Evolutionary conservation across 2,797 vertebrate genomes (phyloP).

Genomic region (Centropyge bicolor): DNA sequence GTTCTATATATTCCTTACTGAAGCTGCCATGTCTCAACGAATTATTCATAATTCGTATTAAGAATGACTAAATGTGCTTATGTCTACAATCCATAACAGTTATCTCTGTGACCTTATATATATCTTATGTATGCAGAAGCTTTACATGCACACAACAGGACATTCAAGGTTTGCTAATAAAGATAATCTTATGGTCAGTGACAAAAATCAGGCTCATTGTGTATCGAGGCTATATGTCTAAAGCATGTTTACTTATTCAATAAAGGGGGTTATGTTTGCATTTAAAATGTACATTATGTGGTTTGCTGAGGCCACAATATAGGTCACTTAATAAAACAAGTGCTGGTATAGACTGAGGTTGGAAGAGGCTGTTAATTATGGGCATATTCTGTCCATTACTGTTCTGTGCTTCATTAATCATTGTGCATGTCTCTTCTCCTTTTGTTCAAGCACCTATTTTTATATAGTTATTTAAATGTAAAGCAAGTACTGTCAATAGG

Average conservation of each 20-base stretch:
- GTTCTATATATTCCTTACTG: conserved; percentile 16
- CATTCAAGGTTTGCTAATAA: not conserved
- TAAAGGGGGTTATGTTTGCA: conserved; percentile 11
- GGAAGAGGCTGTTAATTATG: conserved; percentile 28
- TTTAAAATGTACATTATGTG: conserved; percentile 30
- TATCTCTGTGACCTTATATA: not conserved
- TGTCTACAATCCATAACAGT: conserved; percentile 2
- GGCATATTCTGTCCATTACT: conserved; percentile 11
- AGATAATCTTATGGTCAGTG: not conserved
- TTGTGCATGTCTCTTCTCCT: conserved; percentile 1
- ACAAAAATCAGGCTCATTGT: conserved; percentile 1
- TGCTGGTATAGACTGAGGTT: conserved; percentile 15
- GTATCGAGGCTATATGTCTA: not conserved
- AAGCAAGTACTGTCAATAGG: not conserved
- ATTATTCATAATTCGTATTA: conserved; percentile 30
- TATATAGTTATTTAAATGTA: not conserved
- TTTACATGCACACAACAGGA: not conserved
- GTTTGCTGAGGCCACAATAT: conserved; percentile 28
- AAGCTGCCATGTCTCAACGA: conserved; percentile 27
- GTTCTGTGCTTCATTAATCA: conserved; percentile 28
- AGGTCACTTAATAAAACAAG: conserved; percentile 39
- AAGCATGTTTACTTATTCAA: not conserved
- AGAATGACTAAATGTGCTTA: conserved; percentile 13
- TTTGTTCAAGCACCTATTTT: conserved; percentile 7
- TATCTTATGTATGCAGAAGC: not conserved